phyloP scores from a whole-genome alignment of 2,113 vertebrate genomes.

The Bos indicus region DNA sequence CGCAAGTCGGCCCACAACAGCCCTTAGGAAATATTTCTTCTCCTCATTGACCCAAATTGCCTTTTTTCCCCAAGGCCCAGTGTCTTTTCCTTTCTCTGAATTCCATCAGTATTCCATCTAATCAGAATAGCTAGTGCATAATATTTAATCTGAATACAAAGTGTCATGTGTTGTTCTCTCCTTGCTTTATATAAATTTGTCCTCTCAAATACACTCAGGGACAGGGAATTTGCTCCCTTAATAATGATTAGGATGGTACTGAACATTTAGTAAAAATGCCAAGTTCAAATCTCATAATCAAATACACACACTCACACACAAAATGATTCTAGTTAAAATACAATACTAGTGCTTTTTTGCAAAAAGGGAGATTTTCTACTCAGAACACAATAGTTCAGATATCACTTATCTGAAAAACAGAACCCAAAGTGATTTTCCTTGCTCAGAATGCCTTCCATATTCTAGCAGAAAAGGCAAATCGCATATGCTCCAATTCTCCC shows the following conservation, averaged over 20 bases:
- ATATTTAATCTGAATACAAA: not conserved
- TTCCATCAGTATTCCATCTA: not conserved
- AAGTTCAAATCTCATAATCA: not conserved
- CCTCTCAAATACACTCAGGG: not conserved
- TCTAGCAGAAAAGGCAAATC: not conserved
- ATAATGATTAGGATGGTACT: not conserved
- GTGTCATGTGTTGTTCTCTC: not conserved
- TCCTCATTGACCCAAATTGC: not conserved
- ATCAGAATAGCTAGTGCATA: not conserved
- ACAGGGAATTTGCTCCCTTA: not conserved
- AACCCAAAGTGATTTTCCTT: not conserved
- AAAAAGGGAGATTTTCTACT: not conserved
- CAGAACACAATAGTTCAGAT: not conserved
- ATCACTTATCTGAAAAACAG: not conserved
- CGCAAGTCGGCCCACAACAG: not conserved
- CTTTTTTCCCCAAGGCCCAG: not conserved
- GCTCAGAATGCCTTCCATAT: not conserved
- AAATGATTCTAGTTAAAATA: not conserved
- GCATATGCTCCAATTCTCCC: not conserved
- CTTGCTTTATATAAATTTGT: not conserved
- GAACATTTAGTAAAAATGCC: not conserved
- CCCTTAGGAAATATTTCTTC: not conserved
- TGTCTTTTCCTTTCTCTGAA: not conserved
- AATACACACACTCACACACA: not conserved
- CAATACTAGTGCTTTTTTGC: not conserved